A percentile compares a stretch with the other conserved stretches of the same genome.
Evolutionary conservation across 2,888 invertebrate species (phyloP).

Genomic region (Creontiades dilutus): DNA sequence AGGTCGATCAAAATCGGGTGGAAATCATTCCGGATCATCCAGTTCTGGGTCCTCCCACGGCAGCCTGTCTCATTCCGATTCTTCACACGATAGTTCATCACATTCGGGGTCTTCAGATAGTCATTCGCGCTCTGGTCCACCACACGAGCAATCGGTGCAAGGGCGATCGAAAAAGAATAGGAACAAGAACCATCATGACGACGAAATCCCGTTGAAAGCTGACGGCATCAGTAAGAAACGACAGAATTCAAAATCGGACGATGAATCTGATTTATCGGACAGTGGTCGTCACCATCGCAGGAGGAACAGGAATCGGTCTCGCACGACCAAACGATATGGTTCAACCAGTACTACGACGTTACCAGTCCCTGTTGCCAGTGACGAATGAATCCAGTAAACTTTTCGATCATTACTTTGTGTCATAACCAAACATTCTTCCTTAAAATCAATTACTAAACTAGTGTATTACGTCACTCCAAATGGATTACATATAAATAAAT

Average conservation of each 20-base stretch:
- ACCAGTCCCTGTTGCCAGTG: neutral
- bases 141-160: neutral
- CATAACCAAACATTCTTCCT: too few relatives aligned
- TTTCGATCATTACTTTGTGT: too few relatives aligned
- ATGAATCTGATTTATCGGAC: neutral
- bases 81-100: neutral
- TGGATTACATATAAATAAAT: too few relatives aligned
- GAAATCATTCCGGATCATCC: neutral
- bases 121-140: neutral
- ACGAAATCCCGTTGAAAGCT: neutral
- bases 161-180: neutral
- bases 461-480: too few relatives aligned
- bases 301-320: neutral
- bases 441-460: too few relatives aligned
- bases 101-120: neutral
- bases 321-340: neutral
- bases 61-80: neutral
- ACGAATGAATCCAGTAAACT: neutral
- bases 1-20: neutral
- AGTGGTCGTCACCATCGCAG: neutral
- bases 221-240: neutral
- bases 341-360: neutral
- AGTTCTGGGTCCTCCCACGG: neutral
- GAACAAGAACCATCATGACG: conserved; percentile 4
- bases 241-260: neutral